Percentiles rank a stretch among this genome's conserved stretches.
These are phyloP conservation scores for Eubucco bourcierii DNA, from an alignment of 2,113 vertebrate genomes.

Conservation along the genomic window DNA sequence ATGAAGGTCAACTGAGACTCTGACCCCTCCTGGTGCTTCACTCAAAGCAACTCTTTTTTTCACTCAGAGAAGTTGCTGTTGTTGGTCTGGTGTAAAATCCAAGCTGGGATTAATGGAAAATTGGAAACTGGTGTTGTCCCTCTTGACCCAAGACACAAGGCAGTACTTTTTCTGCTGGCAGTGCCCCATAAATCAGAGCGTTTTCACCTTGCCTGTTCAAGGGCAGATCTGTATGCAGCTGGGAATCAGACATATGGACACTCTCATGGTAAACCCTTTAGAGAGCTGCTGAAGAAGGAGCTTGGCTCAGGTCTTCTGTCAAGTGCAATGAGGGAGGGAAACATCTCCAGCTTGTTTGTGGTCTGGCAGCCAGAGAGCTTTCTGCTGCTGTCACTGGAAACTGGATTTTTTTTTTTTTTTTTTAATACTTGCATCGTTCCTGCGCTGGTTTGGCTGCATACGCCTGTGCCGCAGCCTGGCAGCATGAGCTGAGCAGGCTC, in stretches of 20 bases:
- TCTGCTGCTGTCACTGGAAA: constrained; percentile 38
- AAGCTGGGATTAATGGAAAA: background rate
- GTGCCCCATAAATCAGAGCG: background rate
- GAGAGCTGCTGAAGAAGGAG: constrained; percentile 17
- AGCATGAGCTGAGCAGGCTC: accelerated
- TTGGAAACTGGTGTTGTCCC: background rate
- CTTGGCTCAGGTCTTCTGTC: background rate
- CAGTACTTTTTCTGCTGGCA: background rate
- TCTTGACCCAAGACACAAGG: background rate
- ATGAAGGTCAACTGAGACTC: background rate
- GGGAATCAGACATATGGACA: background rate
- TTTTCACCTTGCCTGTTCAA: background rate
- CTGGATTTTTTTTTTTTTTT: background rate
- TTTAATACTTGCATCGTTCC: background rate
- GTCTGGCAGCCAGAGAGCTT: constrained; percentile 27
- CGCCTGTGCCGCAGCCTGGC: accelerated
- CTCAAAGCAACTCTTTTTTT: background rate
- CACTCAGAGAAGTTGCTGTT: background rate
- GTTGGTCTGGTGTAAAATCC: background rate
- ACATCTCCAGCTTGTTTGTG: constrained; percentile 16
- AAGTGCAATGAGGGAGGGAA: constrained; percentile 10
- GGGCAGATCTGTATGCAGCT: background rate
- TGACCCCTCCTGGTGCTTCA: background rate
- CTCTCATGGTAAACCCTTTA: background rate
- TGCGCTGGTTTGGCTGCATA: background rate